Evolutionary conservation across 2,113 vertebrate species (phyloP).

Genomic region (Budorcas taxicolor): DNA sequence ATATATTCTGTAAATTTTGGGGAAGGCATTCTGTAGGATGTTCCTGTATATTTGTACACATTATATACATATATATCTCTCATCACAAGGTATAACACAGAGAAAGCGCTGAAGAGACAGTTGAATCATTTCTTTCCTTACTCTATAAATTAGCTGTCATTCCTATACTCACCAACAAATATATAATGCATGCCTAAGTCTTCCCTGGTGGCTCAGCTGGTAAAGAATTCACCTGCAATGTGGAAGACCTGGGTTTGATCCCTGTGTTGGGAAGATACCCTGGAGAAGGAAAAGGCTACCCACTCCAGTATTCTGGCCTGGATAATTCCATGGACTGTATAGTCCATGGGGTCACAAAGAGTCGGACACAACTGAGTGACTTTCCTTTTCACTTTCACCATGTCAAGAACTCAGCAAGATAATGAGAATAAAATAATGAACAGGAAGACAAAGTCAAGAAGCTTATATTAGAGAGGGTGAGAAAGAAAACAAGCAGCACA

Average conservation of each 20-base stretch:
- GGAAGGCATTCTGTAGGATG: background rate
- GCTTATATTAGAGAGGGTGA: background rate
- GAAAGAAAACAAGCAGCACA: background rate
- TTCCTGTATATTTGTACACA: background rate
- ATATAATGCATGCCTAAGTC: background rate
- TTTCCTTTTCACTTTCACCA: background rate
- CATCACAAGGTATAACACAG: background rate
- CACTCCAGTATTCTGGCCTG: background rate
- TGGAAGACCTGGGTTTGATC: background rate
- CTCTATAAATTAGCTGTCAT: background rate
- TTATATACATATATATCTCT: background rate
- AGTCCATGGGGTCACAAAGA: background rate
- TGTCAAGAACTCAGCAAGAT: background rate
- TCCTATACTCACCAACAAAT: background rate
- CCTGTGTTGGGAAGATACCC: background rate
- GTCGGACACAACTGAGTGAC: background rate
- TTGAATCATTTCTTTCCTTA: background rate
- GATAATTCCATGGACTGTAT: background rate
- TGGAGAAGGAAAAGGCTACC: background rate
- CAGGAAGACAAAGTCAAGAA: background rate
- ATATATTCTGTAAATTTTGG: background rate
- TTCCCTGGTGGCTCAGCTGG: background rate
- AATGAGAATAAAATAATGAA: background rate
- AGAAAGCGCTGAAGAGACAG: background rate
- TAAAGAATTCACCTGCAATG: background rate